A percentile compares a stretch with the other conserved stretches of the same genome.
These are phyloP conservation scores for Pogonocherus hispidulus DNA, from an alignment of 2,888 invertebrate genomes.

Conservation along the genomic window DNA sequence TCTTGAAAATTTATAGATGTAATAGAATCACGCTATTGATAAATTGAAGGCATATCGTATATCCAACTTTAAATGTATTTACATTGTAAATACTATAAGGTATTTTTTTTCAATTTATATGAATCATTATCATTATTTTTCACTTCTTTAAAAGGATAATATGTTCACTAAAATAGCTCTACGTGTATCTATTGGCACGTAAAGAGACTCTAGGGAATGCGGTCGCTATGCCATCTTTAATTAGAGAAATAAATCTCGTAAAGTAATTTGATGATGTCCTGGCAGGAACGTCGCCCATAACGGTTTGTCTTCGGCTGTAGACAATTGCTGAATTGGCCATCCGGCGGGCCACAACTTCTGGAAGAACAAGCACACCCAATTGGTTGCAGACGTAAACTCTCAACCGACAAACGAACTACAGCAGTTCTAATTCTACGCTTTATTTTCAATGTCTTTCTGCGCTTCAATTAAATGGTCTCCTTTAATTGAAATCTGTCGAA, in stretches of 20 bases:
- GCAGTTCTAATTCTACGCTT: constrained; percentile 39
- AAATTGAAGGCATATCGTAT: too few species aligned
- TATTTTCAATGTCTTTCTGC: constrained; percentile 51
- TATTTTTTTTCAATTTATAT: too few species aligned
- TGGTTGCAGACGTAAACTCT: constrained; percentile 49
- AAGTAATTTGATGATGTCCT: constrained; percentile 45
- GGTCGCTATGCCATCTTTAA: constrained; percentile 19
- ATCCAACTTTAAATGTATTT: too few species aligned
- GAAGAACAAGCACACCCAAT: constrained; percentile 47
- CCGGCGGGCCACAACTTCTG: constrained; percentile 42
- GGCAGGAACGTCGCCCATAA: constrained; percentile 50
- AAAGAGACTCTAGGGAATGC: too few species aligned
- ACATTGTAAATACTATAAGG: too few species aligned
- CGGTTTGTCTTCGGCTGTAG: constrained; percentile 55
- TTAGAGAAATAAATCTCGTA: constrained; percentile 40
- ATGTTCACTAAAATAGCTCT: too few species aligned
- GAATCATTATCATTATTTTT: too few species aligned
- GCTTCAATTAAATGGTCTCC: constrained; percentile 57
- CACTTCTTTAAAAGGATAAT: too few species aligned
- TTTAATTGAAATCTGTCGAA: constrained; percentile 54
- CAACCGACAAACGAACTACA: constrained; percentile 39
- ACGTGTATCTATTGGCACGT: too few species aligned
- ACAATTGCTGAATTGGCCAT: constrained; percentile 56
- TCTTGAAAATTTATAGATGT: too few species aligned
- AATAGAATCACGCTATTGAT: too few species aligned